These are phyloP conservation scores for Syngnathus acus DNA, from an alignment of 2,797 vertebrate species.

Conservation along the genomic window DNA sequence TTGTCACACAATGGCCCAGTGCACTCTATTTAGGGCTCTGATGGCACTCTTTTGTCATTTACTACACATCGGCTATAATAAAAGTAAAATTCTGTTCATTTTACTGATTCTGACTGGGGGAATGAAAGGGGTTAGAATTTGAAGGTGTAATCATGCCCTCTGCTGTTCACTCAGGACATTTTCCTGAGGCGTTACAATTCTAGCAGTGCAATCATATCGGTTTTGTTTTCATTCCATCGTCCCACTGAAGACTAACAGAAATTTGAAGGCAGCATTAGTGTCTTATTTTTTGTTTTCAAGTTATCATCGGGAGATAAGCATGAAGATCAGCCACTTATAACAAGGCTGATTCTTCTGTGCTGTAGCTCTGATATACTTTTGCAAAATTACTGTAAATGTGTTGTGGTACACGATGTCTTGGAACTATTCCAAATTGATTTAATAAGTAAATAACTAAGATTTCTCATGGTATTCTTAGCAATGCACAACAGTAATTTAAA, in stretches of 20 bases:
- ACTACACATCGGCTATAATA: background rate
- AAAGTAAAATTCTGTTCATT: background rate
- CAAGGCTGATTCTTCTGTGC: constrained; percentile 42
- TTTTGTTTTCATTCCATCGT: background rate
- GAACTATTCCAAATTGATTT: constrained; percentile 59
- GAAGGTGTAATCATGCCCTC: background rate
- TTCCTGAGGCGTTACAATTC: background rate
- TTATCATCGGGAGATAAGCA: background rate
- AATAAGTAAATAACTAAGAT: constrained; percentile 61
- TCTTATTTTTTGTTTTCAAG: background rate
- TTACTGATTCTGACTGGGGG: background rate
- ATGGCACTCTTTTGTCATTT: constrained; percentile 32
- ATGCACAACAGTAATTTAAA: constrained; percentile 65
- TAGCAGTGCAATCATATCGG: background rate
- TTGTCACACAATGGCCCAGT: constrained; percentile 55
- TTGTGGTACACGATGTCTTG: constrained; percentile 71
- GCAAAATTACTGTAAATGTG: constrained; percentile 75
- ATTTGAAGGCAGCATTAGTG: background rate
- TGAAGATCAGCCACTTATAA: constrained; percentile 59
- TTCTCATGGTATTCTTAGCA: constrained; percentile 61
- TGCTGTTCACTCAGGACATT: background rate
- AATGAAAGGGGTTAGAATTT: background rate
- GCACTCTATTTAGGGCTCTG: constrained; percentile 63
- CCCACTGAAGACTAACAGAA: background rate
- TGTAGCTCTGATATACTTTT: constrained; percentile 61